A percentile compares a stretch with the other conserved stretches of the same genome.
Evolutionary conservation across 2,797 vertebrate genomes (phyloP).

Genomic region (Thamnophis elegans): DNA sequence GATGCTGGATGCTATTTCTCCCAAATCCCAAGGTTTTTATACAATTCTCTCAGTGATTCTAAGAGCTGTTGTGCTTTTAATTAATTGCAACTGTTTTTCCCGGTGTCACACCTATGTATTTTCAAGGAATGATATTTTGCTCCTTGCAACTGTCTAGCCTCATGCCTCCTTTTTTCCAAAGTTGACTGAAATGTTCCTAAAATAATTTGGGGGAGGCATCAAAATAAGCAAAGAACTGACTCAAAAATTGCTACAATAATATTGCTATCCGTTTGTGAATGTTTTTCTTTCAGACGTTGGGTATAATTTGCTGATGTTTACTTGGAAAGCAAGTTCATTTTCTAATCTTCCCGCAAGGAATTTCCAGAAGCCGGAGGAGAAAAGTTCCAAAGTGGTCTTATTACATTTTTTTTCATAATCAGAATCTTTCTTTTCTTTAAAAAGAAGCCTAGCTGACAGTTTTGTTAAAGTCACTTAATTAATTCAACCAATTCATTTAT

Average conservation of each 20-base stretch:
- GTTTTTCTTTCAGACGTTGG: background rate
- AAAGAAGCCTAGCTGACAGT: no score
- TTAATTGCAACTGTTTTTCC: background rate
- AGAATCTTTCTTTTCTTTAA: background rate
- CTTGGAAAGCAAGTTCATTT: background rate
- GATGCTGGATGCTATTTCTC: background rate
- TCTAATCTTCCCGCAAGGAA: background rate
- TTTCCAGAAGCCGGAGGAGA: background rate
- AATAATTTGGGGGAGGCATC: background rate
- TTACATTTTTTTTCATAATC: background rate
- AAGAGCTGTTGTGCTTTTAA: background rate
- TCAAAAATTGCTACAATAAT: background rate
- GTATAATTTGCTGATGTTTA: background rate
- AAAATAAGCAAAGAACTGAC: no score
- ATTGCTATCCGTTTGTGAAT: background rate
- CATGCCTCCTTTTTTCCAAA: background rate
- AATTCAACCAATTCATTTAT: no score
- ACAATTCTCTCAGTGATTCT: background rate
- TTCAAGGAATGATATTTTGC: background rate
- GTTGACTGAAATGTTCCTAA: background rate
- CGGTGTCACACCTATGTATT: background rate
- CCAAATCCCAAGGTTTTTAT: background rate
- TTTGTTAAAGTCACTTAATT: no score
- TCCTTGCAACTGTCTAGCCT: background rate
- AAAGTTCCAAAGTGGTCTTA: background rate